Percentiles rank a stretch among this genome's conserved stretches.
phyloP scores from a whole-genome alignment of 1,140 invertebrate genomes.

The Microplitis demolitor region DNA sequence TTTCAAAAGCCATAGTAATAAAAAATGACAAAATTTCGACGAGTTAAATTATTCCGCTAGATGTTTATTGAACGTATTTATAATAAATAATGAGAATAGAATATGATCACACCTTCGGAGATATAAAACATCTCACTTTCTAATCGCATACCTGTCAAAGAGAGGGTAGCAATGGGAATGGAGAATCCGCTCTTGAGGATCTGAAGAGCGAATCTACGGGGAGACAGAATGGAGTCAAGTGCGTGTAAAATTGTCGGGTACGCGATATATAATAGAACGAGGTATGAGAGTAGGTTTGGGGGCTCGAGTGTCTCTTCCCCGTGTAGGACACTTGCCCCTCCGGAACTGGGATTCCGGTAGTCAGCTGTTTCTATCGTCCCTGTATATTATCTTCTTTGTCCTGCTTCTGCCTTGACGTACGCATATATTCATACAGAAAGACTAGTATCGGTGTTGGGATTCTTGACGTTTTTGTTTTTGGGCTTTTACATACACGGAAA shows the following conservation, averaged over 20 bases:
- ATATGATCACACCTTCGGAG: conserved; percentile 17
- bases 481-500: no score
- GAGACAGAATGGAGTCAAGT: conserved; percentile 62
- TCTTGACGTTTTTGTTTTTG: not conserved
- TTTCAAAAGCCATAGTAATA: not conserved
- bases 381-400: not conserved
- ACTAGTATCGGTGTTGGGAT: no score
- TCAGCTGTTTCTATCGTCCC: conserved; percentile 57
- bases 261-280: conserved; percentile 50
- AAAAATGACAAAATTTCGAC: not conserved
- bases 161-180: conserved; percentile 13
- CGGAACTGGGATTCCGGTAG: conserved; percentile 58
- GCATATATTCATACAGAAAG: not conserved
- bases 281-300: conserved; percentile 16
- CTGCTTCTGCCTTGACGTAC: not conserved
- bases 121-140: conserved; percentile 30
- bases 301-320: conserved; percentile 19
- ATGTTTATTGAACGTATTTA: conserved; percentile 28
- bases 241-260: conserved; percentile 61
- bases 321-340: conserved; percentile 47
- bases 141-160: conserved; percentile 26
- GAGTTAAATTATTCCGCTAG: conserved; percentile 4
- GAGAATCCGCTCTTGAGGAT: conserved; percentile 9
- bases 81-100: not conserved
- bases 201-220: conserved; percentile 33